phyloP scores from a whole-genome alignment of 2,888 invertebrate species.

The Drosophila prostipennis region DNA sequence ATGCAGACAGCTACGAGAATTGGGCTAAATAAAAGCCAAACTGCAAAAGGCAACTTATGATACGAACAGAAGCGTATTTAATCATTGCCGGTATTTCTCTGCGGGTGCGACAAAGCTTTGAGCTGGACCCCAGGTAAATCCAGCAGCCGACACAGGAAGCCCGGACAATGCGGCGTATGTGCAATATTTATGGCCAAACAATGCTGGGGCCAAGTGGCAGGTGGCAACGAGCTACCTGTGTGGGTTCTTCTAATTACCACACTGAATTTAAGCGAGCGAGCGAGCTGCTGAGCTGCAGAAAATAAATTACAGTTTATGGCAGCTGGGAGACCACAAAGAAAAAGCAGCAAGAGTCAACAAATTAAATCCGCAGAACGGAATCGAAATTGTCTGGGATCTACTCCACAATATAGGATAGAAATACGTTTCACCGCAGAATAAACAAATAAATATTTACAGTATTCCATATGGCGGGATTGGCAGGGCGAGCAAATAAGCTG shows the following conservation, averaged over 20 bases:
- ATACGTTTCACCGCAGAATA: conserved; percentile 62
- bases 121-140: conserved; percentile 12
- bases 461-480: conserved; percentile 40
- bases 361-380: conserved; percentile 45
- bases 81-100: conserved; percentile 4
- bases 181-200: conserved; percentile 52
- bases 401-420: conserved; percentile 51
- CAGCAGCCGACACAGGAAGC: conserved; percentile 8
- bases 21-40: not conserved
- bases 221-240: conserved; percentile 21
- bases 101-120: conserved; percentile 24
- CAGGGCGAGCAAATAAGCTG: conserved; percentile 61
- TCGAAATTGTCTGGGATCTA: conserved; percentile 13
- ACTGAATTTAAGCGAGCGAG: conserved; percentile 26
- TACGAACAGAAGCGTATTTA: conserved; percentile 6
- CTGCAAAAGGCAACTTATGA: not conserved
- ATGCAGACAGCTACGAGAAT: not conserved
- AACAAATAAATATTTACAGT: conserved; percentile 71
- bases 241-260: conserved; percentile 58
- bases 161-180: conserved; percentile 61
- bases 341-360: conserved; percentile 52
- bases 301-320: conserved; percentile 62
- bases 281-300: conserved; percentile 27
- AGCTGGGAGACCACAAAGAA: conserved; percentile 36
- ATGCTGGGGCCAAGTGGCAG: conserved; percentile 11